Base-by-base conservation (phyloP, 2,797 vertebrate species). In the Amblyraja radiata region DNA sequence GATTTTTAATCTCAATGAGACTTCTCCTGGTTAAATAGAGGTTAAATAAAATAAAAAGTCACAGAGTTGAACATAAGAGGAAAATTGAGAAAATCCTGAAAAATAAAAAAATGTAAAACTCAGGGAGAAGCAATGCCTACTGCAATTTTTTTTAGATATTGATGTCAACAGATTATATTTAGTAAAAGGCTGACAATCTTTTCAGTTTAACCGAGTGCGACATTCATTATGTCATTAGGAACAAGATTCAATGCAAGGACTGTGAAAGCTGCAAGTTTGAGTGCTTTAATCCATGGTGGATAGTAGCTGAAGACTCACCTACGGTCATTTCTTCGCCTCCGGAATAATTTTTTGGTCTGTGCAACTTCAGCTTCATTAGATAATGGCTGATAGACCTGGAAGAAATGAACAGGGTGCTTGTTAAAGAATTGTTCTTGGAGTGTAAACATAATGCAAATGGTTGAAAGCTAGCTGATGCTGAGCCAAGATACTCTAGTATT, bases 341-440 rank as follows among this genome's bases (percentile, higher is more conserved):
- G 96, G 96, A 99, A 99, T 71, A 99, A 96, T 94, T 99, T 99
- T 98, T 99, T 99, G 94, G 99, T 98, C 94, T 99, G 98, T 61
- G 98, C 98, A 0, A 99, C 99, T 96, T 99, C 98, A 93, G 97
- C 98, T 95, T 99, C 98, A 11, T 98, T 98, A 94, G 98, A 97
- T 96, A 97, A 95, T 0, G 97, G 97, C 92, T 98, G 97, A 96
- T 98, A 98, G 93, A 97, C 98, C 98, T 99, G 96, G 46, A 83
- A 90, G 74, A 63, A 93, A 13, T 54, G 25, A 92, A 92, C 71
- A 73, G 28, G 25, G 3, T 54, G 23, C 90, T 32, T 73, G 90
- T 74, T 76, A 76, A 92, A 76, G 25, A 39, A 10, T 5, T 16
- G 10, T 88, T n/a, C 16, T 32, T 36, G n/a, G 58, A 88, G 61